Percentiles rank a stretch among this genome's conserved stretches.
Evolutionary conservation across 30 jellyfish, hydroid and myxozoan species (phyloP).

Genomic region (Catostylus mosaicus): DNA sequence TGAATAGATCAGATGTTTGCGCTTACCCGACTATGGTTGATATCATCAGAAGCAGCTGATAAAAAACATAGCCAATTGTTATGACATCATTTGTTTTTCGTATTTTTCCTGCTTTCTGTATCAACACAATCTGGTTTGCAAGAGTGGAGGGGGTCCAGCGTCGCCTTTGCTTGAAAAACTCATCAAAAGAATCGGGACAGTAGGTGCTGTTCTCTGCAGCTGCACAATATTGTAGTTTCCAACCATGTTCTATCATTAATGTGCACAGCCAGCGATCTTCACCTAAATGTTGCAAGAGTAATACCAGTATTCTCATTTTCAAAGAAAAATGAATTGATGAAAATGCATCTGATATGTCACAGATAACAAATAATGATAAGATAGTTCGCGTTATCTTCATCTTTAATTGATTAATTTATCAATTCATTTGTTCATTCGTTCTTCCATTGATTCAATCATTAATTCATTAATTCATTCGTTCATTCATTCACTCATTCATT

Average conservation of each 20-base stretch:
- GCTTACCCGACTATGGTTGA: constrained; percentile 91
- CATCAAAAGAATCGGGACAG: constrained; percentile 89
- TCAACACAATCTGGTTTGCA: constrained; percentile 82
- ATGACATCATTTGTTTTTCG: constrained; percentile 80
- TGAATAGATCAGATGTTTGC: neutral
- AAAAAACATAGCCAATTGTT: constrained; percentile 55
- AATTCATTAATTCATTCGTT: no score
- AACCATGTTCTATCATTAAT: constrained; percentile 86
- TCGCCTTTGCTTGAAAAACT: constrained; percentile 89
- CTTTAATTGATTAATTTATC: no score
- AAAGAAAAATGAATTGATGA: no score
- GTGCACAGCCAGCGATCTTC: constrained; percentile 99
- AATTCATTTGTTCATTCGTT: no score
- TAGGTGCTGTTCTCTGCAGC: constrained; percentile 86
- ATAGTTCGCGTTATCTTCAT: no score
- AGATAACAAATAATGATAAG: no score
- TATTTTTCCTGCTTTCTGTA: constrained; percentile 77
- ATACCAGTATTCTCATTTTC: no score
- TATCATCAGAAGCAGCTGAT: constrained; percentile 80
- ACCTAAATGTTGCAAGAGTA: no score
- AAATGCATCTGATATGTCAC: no score
- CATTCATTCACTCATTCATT: no score
- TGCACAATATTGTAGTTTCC: constrained; percentile 93
- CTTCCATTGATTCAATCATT: no score
- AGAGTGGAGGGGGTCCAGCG: constrained; percentile 97